Evolutionary conservation across 2,113 vertebrate species (phyloP).

Genomic region (Myotis brandtii): DNA sequence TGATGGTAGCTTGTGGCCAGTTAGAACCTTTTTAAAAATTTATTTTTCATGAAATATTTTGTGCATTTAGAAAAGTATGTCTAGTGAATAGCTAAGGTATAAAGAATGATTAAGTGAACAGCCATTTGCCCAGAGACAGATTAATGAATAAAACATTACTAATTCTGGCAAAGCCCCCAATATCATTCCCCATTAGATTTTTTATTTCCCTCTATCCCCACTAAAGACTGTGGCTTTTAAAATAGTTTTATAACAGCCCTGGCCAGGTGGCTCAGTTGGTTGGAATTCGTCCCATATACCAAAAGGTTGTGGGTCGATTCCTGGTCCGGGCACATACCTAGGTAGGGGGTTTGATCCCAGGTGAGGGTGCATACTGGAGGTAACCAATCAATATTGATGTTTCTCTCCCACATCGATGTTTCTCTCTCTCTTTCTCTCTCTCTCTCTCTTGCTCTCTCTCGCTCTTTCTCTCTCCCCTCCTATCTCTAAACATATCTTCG

Average conservation of each 20-base stretch:
- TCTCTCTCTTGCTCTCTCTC: too few relatives aligned
- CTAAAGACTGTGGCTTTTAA: neutral
- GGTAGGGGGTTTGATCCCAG: neutral
- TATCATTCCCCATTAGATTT: neutral
- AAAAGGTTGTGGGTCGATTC: neutral
- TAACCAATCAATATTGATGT: neutral
- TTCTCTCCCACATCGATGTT: neutral
- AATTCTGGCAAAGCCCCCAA: neutral
- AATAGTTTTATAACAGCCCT: neutral
- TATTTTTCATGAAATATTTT: slow-evolving; percentile 44
- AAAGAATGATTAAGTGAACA: slow-evolving; percentile 32
- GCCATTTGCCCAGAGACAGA: neutral
- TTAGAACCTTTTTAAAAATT: slow-evolving; percentile 60
- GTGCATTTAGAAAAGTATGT: slow-evolving; percentile 8
- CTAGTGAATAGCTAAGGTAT: neutral
- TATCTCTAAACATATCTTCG: neutral
- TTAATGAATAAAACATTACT: slow-evolving; percentile 33
- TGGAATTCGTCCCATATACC: neutral
- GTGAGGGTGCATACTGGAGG: neutral
- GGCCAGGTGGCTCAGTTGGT: neutral
- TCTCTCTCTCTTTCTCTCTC: too few relatives aligned
- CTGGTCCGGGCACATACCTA: neutral
- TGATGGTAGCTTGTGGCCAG: slow-evolving; percentile 31
- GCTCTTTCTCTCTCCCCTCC: neutral
- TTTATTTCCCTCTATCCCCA: neutral